Evolutionary conservation across 2,888 invertebrate genomes (phyloP).

Genomic region (Furcula furcula): DNA sequence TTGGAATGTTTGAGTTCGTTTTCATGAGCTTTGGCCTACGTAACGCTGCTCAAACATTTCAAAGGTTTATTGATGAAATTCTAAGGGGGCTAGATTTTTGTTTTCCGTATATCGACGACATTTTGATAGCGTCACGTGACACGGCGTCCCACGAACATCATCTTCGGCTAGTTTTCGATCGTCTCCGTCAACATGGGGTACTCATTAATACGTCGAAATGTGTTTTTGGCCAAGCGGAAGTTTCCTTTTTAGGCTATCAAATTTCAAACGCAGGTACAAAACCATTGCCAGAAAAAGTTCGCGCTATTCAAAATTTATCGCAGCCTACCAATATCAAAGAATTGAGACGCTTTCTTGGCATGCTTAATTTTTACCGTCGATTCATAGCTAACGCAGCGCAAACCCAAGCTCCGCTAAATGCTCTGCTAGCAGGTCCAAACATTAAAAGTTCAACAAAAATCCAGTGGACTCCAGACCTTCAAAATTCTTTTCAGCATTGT

Average conservation of each 20-base stretch:
- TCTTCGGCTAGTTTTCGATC: conserved; percentile 4
- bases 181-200: conserved; percentile 11
- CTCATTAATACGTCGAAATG: conserved; percentile 13
- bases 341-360: conserved; percentile 21
- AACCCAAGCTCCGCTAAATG: conserved; percentile 13
- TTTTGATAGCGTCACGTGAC: conserved; percentile 4
- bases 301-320: conserved; percentile 9
- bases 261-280: conserved; percentile 8
- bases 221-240: conserved; percentile 5
- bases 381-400: conserved; percentile 14
- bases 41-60: conserved; percentile 21
- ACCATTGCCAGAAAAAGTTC: conserved; percentile 2
- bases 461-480: conserved; percentile 13
- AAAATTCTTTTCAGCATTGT: conserved; percentile 26
- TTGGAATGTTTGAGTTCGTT: no score
- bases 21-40: conserved; percentile 13
- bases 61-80: conserved; percentile 11
- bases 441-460: conserved; percentile 32
- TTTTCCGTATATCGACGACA: conserved; percentile 11
- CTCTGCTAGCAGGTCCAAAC: conserved; percentile 20
- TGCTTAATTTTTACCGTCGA: conserved; percentile 24
- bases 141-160: background rate
- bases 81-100: conserved; percentile 9
- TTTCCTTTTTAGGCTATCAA: conserved; percentile 14
- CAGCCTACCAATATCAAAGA: conserved; percentile 16